Base-by-base conservation (phyloP, 2,797 vertebrate genomes). In the Coranthus polyacanthus region DNA sequence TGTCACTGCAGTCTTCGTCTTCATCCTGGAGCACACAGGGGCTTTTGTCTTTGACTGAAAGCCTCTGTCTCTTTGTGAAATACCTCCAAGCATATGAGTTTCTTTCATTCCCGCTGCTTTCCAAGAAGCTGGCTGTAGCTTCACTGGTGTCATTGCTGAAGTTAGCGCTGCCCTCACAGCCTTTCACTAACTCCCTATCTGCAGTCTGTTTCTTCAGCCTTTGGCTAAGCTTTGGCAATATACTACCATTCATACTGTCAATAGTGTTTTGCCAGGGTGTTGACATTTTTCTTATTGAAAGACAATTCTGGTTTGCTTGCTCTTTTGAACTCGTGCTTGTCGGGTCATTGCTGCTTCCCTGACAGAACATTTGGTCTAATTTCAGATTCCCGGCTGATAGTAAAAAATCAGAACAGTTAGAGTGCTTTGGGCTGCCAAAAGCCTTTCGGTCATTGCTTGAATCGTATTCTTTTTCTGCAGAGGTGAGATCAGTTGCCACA, bases 231-330 rank as follows among this genome's bases (percentile, higher is more conserved):
- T 95, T 95, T 69, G 94, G 93, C 84, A 94, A 93, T 91, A 94
- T 87, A 88, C 94, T 89, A 92, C 93, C 90, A 81, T 95, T 94
- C 92, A 94, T 90, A 89, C 93, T 94, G 91, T 95, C 94, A 78
- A 94, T 91, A 87, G 94, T 94, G 91, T 95, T 95, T 83, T 93
- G 94, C 90, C 92, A 95, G 70, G 94, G 94, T 85, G 95, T 82
- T 68, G 88, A 90, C 87, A 87, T 89, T 82, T 88, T 89, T 69
- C 87, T 85, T 79, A 85, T 81, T 44, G 89, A 88, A 52, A 79
- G 84, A 62, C 81, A 86, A 70, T 91, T 91, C 60, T 72, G 79
- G 57, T 67, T 82, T 72, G 86, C 84, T 90, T 90, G 92, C 72
- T 90, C 93, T 78, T 85, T 92, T 89, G 94, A 92, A 88, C 79